Base-by-base conservation (phyloP, 2,888 invertebrate species). In the Drosophila mayaguana region DNA sequence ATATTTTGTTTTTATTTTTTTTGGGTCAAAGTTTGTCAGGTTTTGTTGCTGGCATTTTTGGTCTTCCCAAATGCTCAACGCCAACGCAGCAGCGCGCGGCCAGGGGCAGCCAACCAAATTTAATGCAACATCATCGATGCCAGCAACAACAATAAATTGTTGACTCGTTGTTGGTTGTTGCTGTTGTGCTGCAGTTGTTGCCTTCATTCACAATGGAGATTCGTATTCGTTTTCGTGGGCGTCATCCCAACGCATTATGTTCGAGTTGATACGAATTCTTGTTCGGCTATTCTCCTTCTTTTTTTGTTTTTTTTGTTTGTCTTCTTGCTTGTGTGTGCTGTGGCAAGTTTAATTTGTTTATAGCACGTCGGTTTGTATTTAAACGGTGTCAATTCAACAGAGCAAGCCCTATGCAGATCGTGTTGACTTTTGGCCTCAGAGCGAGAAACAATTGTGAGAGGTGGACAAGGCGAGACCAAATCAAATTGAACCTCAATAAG, bases 401-500 rank as follows among this genome's bases (percentile, higher is more conserved):
- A 46, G 46, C 38, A 28, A 56, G 55, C 75, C 61, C 63, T 65
- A 28, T 48, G 66, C 34, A 16, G 85, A 76, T 81, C 82, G 83
- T 86, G 83, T 77, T 84, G 84, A 84, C 84, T 84, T 70, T 87
- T 84, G 75, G 82, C 87, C 84, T 72, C 64, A 74, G 71, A 73
- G 50, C 64, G 56, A 64, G 66, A 80, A 73, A 83, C 83, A 84
- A 83, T 86, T 86, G 84, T 83, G 82, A 82, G 82, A 74, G 81
- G 75, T 77, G 81, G 77, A 71, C 80, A 75, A 75, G 77, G 63
- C 69, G 72, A 69, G 69, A 56, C 72, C 82, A 76, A 81, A 84
- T 84, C 85, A 84, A 84, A 87, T 85, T 81, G 72, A 80, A 53
- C 73, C 70, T 84, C 88, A 84, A 84, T 84, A 84, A 87, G 70